Evolutionary conservation across 2,888 invertebrate species (phyloP).

Genomic region (Cheilosia variabilis): DNA sequence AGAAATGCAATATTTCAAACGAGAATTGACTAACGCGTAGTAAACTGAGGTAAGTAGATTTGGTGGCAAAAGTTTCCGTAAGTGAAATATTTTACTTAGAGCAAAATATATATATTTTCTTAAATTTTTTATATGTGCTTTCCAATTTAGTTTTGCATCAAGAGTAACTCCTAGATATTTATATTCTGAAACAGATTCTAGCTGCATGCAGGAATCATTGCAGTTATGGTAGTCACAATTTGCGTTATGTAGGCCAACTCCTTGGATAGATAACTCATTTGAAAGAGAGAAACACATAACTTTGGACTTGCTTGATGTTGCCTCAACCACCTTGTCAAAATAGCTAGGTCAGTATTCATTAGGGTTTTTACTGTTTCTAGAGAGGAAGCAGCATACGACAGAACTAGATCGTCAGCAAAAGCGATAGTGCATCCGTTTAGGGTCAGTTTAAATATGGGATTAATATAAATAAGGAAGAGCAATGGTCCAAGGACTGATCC

Average conservation of each 20-base stretch:
- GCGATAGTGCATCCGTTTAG: not conserved
- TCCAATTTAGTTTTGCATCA: conserved; percentile 1
- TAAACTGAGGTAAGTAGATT: too few species aligned
- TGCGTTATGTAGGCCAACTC: not conserved
- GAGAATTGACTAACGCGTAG: too few species aligned
- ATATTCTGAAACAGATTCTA: conserved; percentile 3
- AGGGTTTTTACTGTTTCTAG: not conserved
- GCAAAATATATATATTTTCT: too few species aligned
- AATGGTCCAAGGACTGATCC: conserved; percentile 12
- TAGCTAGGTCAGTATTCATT: conserved; percentile 1
- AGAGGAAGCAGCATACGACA: conserved; percentile 2
- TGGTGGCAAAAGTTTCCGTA: too few species aligned
- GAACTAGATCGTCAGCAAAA: conserved; percentile 3
- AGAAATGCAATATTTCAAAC: not conserved
- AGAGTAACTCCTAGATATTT: not conserved
- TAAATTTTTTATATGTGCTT: not conserved
- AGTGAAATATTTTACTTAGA: too few species aligned
- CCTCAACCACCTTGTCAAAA: not conserved
- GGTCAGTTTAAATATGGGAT: not conserved
- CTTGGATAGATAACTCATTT: too few species aligned
- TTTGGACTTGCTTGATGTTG: not conserved
- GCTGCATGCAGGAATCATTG: not conserved
- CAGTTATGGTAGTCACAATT: not conserved
- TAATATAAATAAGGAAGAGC: conserved; percentile 1
- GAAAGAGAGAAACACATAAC: not conserved